phyloP scores from a whole-genome alignment of 2,113 vertebrate species.

The Rhizomys pruinosus region DNA sequence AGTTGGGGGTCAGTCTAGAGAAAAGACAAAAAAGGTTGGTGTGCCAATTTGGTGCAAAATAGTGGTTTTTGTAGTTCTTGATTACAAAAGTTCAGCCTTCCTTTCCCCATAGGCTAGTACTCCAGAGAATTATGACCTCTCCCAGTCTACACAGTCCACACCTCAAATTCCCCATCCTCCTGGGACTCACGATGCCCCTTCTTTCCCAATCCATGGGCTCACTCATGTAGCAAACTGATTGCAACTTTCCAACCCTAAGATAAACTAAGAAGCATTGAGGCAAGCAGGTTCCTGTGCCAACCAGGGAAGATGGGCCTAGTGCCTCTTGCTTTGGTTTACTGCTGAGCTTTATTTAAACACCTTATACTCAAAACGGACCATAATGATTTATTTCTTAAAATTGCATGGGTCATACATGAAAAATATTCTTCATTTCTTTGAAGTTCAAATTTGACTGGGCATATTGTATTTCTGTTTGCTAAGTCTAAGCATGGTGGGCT shows the following conservation, averaged over 20 bases:
- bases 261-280: background rate
- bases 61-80: background rate
- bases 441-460: background rate
- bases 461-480: constrained; percentile 16
- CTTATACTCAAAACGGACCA: background rate
- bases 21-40: background rate
- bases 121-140: background rate
- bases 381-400: background rate
- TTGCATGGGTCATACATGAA: background rate
- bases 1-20: background rate
- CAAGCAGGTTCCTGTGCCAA: too few relatives aligned
- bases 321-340: background rate
- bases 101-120: background rate
- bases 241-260: background rate
- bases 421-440: constrained; percentile 13
- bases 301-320: background rate
- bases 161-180: too few relatives aligned
- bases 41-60: too few relatives aligned
- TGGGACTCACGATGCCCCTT: too few relatives aligned
- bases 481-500: background rate
- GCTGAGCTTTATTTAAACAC: background rate
- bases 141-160: background rate
- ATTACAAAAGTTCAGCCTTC: background rate
- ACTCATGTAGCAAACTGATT: background rate
- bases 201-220: background rate